Base-by-base conservation (phyloP, 2,113 vertebrate species). In the Muntiacus reevesi region DNA sequence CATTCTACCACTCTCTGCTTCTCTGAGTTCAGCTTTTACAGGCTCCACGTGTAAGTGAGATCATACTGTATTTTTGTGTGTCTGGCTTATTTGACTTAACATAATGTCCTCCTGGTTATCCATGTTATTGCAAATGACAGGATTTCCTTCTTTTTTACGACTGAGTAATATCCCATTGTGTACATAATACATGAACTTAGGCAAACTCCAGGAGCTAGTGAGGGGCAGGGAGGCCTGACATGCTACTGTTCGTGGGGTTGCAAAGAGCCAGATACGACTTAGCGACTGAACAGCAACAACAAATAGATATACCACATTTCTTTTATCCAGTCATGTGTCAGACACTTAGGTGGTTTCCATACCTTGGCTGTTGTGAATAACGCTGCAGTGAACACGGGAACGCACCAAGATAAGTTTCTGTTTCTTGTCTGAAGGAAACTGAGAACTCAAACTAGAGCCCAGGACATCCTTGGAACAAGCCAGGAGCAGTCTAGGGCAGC, bases 341-440 rank as follows among this genome's bases (percentile, higher is more conserved):
- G n/a, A 64, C 71, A 64, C 21, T 25, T 43, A 6, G 40, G 59
- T 21, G 10, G 12, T 57, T 64, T 27, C 82, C 4, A 1, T 81
- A 50, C 6, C 30, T 33, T 14, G 45, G 40, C 23, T 54, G 0
- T 40, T 52, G 25, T 50, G 52, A 57, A 10, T 19, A 45, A 16
- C 1, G 27, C 62, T 19, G 17, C 9, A 3, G 43, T 43, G 54
- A n/a, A 13, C 17, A 0, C 0, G 17, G 59, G 25, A 10, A 5
- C 19, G 27, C 59, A 88, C 52, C 59, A 87, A 36, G 59, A 59
- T 2, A 85, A 43, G 43, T 67, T 59, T 92, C 30, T 59, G 19
- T 87, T 36, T 78, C 82, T 87, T 45, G 10, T 87, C 47, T 28
- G 81, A 71, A 81, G 91, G 78, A 78, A 79, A 67, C 64, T 2